These are phyloP conservation scores for Platichthys flesus DNA, from an alignment of 2,113 vertebrate genomes.

Conservation along the genomic window DNA sequence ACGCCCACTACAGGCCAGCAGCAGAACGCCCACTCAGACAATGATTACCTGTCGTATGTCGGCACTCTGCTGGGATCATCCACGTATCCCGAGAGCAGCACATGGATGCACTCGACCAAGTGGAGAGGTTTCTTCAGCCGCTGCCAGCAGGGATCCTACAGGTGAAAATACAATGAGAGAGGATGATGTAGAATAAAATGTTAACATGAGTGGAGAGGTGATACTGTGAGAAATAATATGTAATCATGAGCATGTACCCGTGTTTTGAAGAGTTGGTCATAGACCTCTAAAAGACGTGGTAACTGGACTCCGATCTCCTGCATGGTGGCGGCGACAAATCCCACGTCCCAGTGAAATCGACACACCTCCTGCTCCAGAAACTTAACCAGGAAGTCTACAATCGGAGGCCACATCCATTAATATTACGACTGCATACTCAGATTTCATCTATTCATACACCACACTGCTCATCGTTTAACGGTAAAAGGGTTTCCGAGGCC, in stretches of 20 bases:
- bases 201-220: no score
- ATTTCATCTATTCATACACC: neutral
- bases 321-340: conserved; percentile 94
- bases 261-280: conserved; percentile 95
- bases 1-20: conserved; percentile 9
- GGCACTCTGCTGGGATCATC: conserved; percentile 90
- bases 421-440: conserved; percentile 18
- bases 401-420: conserved; percentile 8
- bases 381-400: conserved; percentile 92
- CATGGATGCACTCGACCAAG: conserved; percentile 93
- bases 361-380: conserved; percentile 96
- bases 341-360: conserved; percentile 91
- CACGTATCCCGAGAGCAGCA: conserved; percentile 91
- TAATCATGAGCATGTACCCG: conserved; percentile 77
- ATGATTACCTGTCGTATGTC: conserved; percentile 85
- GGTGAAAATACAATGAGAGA: neutral
- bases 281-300: conserved; percentile 92
- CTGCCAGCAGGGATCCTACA: conserved; percentile 95
- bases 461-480: neutral
- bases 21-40: neutral
- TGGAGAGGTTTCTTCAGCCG: conserved; percentile 93
- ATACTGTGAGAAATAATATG: neutral
- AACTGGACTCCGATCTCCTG: conserved; percentile 93
- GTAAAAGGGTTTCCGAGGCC: neutral
- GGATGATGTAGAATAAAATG: neutral